These are phyloP conservation scores for Stichodactyla mertensii DNA, from an alignment of 64 coral and sea anemone genomes.

Conservation along the genomic window DNA sequence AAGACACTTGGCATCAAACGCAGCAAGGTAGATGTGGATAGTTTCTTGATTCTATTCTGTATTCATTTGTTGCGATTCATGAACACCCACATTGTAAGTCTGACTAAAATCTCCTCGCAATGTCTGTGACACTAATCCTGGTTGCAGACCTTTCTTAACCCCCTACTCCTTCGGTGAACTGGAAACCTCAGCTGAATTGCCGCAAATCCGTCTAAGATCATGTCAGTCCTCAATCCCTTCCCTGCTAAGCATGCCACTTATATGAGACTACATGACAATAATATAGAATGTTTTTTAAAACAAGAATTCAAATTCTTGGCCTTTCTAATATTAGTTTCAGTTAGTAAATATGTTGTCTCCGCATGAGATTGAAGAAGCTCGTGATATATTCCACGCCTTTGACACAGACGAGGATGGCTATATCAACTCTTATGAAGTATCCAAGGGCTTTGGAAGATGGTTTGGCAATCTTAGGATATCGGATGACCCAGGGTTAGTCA, in stretches of 20 bases:
- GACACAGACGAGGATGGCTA: constrained; percentile 97
- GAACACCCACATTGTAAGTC: too few relatives aligned
- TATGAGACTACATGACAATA: not conserved
- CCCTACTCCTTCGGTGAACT: too few relatives aligned
- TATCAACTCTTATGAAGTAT: constrained; percentile 80
- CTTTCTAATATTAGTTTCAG: constrained; percentile 44
- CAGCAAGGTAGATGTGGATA: constrained; percentile 40
- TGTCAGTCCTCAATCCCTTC: too few relatives aligned
- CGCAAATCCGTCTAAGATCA: not conserved
- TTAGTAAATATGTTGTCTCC: constrained; percentile 69
- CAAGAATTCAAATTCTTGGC: not conserved
- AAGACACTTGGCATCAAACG: constrained; percentile 63
- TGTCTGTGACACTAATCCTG: too few relatives aligned
- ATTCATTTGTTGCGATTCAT: not conserved
- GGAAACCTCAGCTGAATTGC: not conserved
- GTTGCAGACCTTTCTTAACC: too few relatives aligned
- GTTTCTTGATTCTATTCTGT: not conserved
- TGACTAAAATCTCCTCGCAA: too few relatives aligned
- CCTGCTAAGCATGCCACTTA: too few relatives aligned
- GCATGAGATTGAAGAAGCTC: constrained; percentile 81
- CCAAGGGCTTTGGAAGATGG: constrained; percentile 82
- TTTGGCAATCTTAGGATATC: constrained; percentile 83
- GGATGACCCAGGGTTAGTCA: constrained; percentile 24
- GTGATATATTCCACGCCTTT: constrained; percentile 95
- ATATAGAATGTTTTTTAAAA: not conserved